Evolutionary conservation across 2,797 vertebrate genomes (phyloP).

Genomic region (Clarias laeviceps): DNA sequence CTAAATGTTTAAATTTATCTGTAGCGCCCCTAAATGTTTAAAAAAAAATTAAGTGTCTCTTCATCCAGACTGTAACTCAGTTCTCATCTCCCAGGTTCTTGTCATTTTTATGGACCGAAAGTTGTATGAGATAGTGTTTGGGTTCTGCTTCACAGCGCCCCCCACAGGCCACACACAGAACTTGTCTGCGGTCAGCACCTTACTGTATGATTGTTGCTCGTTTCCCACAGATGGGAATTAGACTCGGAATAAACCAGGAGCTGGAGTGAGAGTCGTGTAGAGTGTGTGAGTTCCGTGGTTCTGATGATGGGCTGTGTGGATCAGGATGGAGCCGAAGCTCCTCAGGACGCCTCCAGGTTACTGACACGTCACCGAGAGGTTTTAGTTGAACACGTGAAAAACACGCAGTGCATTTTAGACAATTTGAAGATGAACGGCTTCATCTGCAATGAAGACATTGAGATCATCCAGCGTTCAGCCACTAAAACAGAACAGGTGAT

Average conservation of each 20-base stretch:
- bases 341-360: constrained; percentile 54
- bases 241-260: neutral
- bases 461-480: constrained; percentile 79
- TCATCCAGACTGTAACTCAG: neutral
- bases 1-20: neutral
- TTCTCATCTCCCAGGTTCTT: neutral
- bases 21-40: too few species aligned
- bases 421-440: constrained; percentile 82
- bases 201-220: neutral
- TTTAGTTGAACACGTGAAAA: constrained; percentile 81
- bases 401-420: constrained; percentile 86
- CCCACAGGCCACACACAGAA: too few species aligned
- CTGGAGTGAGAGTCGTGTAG: neutral
- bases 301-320: constrained; percentile 4
- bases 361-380: constrained; percentile 82
- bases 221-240: neutral
- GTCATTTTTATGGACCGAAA: neutral
- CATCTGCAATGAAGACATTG: constrained; percentile 86
- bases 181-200: neutral
- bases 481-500: constrained; percentile 87
- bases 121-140: neutral
- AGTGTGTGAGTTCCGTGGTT: neutral
- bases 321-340: constrained; percentile 33
- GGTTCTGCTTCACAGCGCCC: neutral
- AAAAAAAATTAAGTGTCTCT: neutral